Conservation (phyloP, 2,888 invertebrate genomes). For the Melikaiella ostensackeni region DNA sequence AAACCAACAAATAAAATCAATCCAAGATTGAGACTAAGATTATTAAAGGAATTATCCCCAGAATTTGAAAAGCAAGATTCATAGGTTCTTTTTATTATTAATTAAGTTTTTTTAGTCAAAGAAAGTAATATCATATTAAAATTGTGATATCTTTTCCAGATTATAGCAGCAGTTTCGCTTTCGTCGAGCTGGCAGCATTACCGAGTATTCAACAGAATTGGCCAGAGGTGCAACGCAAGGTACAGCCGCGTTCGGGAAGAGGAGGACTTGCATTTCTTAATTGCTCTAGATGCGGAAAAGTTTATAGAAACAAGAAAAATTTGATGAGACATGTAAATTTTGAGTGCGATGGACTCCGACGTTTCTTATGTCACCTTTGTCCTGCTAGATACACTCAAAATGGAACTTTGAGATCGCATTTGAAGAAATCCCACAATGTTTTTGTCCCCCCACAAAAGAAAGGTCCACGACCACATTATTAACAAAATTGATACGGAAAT, state of each 20-base stretch:
- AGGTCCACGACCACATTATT: conserved; percentile 16
- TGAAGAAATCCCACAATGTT: conserved; percentile 59
- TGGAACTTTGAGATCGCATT: conserved; percentile 59
- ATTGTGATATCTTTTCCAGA: background rate
- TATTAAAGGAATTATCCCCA: background rate
- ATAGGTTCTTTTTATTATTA: background rate
- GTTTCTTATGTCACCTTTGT: conserved; percentile 58
- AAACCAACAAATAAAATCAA: background rate
- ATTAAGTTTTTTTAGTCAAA: background rate
- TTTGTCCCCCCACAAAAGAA: conserved; percentile 59
- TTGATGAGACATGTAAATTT: conserved; percentile 74
- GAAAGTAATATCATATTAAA: background rate
- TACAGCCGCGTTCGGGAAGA: background rate
- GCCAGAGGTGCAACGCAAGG: background rate
- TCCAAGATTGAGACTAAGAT: background rate
- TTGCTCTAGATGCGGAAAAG: conserved; percentile 72
- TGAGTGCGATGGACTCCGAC: conserved; percentile 68
- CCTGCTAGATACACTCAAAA: conserved; percentile 59
- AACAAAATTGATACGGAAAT: background rate
- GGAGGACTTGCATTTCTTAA: conserved; percentile 28
- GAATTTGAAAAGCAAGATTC: background rate
- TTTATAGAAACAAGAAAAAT: conserved; percentile 71
- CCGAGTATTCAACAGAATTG: conserved; percentile 25
- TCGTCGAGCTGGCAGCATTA: background rate
- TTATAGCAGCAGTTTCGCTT: background rate